Conservation (phyloP, 2,797 vertebrate species). For the Glossophaga mutica region DNA sequence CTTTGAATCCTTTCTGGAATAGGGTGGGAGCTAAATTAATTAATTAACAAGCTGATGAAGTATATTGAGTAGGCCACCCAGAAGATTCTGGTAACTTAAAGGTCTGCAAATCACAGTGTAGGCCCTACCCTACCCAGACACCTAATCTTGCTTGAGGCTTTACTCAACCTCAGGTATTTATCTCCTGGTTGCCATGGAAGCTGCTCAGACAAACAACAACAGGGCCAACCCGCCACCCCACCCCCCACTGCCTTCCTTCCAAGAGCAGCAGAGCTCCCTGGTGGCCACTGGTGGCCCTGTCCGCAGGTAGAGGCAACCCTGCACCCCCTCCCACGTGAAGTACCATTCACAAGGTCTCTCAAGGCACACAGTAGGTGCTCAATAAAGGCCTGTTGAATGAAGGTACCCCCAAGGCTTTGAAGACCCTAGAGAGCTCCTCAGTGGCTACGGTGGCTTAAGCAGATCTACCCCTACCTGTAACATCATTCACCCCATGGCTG, state of each 20-base stretch:
- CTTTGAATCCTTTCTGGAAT: conserved; percentile 12
- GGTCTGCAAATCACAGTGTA: not conserved
- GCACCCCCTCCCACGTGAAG: not conserved
- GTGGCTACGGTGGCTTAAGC: not conserved
- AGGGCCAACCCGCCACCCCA: not conserved
- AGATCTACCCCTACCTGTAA: not conserved
- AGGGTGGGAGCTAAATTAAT: not conserved
- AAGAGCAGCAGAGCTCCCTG: conserved; percentile 46
- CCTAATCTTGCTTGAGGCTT: conserved; percentile 33
- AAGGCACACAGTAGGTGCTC: not conserved
- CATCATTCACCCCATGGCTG: not conserved
- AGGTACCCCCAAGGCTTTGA: not conserved
- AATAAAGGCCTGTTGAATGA: not conserved
- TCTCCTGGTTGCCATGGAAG: conserved; percentile 65
- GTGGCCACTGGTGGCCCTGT: not conserved
- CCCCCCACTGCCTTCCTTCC: not conserved
- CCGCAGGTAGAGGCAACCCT: not conserved
- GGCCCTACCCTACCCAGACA: conserved; percentile 39
- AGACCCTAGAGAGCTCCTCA: not conserved
- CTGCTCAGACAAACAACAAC: conserved; percentile 35
- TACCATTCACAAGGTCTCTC: not conserved
- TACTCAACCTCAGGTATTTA: conserved; percentile 62
- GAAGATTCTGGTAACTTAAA: conserved; percentile 23
- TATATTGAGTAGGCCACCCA: not conserved
- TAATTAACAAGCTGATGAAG: conserved; percentile 11